Evolutionary conservation across 2,888 invertebrate genomes (phyloP).

Genomic region (Tethea ocularis): DNA sequence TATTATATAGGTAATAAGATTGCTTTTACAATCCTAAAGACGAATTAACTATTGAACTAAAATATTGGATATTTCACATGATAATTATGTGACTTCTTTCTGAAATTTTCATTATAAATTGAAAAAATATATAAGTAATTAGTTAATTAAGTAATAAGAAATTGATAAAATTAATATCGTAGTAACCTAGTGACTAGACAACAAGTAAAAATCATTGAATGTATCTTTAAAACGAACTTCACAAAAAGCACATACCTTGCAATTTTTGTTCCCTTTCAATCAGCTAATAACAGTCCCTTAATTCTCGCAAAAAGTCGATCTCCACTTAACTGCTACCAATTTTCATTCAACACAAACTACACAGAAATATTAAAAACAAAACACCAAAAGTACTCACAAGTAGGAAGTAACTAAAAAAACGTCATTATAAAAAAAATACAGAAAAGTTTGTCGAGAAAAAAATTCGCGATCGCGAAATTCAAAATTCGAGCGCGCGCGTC

Average conservation of each 20-base stretch:
- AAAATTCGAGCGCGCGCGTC: slow-evolving; percentile 58
- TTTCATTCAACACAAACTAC: slow-evolving; percentile 48
- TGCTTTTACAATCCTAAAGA: too few relatives aligned
- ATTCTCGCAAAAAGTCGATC: slow-evolving; percentile 49
- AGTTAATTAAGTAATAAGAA: too few relatives aligned
- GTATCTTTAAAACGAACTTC: neutral
- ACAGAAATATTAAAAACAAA: slow-evolving; percentile 51
- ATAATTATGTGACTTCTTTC: too few relatives aligned
- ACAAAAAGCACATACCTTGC: slow-evolving; percentile 44
- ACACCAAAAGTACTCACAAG: slow-evolving; percentile 33
- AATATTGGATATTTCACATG: too few relatives aligned
- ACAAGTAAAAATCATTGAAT: neutral
- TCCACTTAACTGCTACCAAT: slow-evolving; percentile 50
- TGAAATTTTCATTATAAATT: too few relatives aligned
- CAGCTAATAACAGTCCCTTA: slow-evolving; percentile 42
- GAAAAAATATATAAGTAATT: neutral
- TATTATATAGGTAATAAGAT: too few relatives aligned
- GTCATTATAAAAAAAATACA: slow-evolving; percentile 33
- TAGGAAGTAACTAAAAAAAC: slow-evolving; percentile 35
- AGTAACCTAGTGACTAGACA: neutral
- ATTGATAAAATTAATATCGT: too few relatives aligned
- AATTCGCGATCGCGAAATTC: slow-evolving; percentile 51
- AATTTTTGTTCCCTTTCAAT: slow-evolving; percentile 20
- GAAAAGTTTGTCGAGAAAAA: slow-evolving; percentile 24
- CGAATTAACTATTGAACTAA: too few relatives aligned